phyloP scores from a whole-genome alignment of 1,140 invertebrate species.

The Drosophila ercepeae region DNA sequence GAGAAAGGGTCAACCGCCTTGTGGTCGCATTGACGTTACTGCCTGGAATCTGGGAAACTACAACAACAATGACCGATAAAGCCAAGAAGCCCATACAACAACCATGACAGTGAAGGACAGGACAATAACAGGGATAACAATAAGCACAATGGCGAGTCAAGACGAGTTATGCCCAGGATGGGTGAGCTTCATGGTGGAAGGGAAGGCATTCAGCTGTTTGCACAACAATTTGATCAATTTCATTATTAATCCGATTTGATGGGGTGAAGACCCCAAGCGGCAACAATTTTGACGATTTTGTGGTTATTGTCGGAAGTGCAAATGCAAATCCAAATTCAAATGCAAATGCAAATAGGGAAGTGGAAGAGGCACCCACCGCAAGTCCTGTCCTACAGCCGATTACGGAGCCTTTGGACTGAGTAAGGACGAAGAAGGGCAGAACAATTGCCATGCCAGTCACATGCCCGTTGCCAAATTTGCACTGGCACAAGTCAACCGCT shows the following conservation, averaged over 20 bases:
- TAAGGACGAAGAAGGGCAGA: not conserved
- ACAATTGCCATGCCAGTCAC: conserved; percentile 54
- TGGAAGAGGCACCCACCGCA: not conserved
- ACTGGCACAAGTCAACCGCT: conserved; percentile 48
- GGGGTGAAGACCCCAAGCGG: conserved; percentile 17
- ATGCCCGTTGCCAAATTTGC: conserved; percentile 65
- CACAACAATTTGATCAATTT: conserved; percentile 58
- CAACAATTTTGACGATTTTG: conserved; percentile 47
- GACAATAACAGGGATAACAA: conserved; percentile 24
- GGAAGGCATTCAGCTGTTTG: conserved; percentile 48
- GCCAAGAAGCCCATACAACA: not conserved
- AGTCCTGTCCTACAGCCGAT: not conserved
- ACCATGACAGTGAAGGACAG: conserved; percentile 32
- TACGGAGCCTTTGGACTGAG: not conserved
- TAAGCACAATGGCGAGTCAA: conserved; percentile 2
- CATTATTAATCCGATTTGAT: conserved; percentile 57
- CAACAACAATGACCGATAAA: conserved; percentile 12
- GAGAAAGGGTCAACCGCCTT: conserved; percentile 15
- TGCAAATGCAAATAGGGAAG: not conserved
- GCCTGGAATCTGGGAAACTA: conserved; percentile 16
- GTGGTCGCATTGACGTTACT: conserved; percentile 16
- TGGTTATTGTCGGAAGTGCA: conserved; percentile 51
- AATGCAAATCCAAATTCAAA: conserved; percentile 33
- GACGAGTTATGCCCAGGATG: conserved; percentile 25
- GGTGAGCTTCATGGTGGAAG: conserved; percentile 4